Conservation (phyloP, 2,797 vertebrate genomes). For the Pangasius djambal region DNA sequence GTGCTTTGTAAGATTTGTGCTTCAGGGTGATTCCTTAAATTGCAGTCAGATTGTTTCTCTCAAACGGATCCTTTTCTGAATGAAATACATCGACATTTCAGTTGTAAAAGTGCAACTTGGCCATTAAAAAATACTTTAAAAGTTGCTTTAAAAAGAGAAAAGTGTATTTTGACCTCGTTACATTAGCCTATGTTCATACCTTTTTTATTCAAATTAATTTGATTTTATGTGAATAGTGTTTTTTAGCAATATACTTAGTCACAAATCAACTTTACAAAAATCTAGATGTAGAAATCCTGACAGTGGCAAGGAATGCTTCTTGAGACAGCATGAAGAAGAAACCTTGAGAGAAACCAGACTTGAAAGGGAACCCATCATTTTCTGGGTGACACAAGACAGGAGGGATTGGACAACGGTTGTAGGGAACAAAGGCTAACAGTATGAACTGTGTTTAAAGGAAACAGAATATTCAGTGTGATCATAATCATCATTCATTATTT, state of each 20-base stretch:
- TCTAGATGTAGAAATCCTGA: neutral
- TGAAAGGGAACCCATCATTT: neutral
- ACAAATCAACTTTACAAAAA: neutral
- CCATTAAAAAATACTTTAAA: neutral
- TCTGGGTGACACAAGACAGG: neutral
- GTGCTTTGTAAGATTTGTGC: slow-evolving; percentile 11
- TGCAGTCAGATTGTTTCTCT: neutral
- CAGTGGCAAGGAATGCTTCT: neutral
- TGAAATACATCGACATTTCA: neutral
- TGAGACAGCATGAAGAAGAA: neutral
- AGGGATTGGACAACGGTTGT: neutral
- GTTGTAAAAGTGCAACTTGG: neutral
- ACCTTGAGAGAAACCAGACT: neutral
- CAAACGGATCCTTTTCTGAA: neutral
- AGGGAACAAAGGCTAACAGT: neutral
- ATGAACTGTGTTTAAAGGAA: neutral
- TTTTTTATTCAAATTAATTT: neutral
- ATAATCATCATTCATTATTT: neutral
- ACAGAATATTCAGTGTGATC: neutral
- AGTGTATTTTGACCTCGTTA: neutral
- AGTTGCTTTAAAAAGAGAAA: neutral
- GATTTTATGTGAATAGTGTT: neutral
- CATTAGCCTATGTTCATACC: neutral
- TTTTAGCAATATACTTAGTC: neutral
- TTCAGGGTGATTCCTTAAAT: neutral